A percentile compares a stretch with the other conserved stretches of the same genome.
Conservation (phyloP, 2,888 invertebrate genomes). For the Volucella inanis region DNA sequence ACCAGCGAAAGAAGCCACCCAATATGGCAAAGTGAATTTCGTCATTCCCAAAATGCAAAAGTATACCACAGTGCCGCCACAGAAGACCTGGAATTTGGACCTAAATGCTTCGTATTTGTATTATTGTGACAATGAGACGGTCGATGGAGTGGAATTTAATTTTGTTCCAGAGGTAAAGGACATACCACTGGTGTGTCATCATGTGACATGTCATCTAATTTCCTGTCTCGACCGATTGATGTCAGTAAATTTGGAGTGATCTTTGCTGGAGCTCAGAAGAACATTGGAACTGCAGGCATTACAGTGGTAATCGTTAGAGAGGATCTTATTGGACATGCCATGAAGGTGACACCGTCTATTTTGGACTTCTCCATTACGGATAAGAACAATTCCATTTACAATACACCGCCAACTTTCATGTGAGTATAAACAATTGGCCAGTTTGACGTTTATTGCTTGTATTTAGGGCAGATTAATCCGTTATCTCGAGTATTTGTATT, state of each 20-base stretch:
- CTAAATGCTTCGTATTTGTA: slow-evolving; percentile 97
- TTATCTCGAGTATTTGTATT: background rate
- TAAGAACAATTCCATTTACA: slow-evolving; percentile 94
- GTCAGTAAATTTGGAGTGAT: slow-evolving; percentile 97
- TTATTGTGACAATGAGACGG: slow-evolving; percentile 98
- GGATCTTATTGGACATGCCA: slow-evolving; percentile 92
- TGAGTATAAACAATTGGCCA: slow-evolving; percentile 83
- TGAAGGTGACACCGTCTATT: slow-evolving; percentile 91
- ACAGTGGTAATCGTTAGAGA: slow-evolving; percentile 95
- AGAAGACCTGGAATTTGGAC: slow-evolving; percentile 91
- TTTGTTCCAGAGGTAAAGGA: slow-evolving; percentile 91
- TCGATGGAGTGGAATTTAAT: slow-evolving; percentile 96
- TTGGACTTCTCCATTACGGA: slow-evolving; percentile 93
- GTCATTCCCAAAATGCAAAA: slow-evolving; percentile 90
- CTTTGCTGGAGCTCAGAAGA: slow-evolving; percentile 98
- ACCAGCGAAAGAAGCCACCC: slow-evolving; percentile 97
- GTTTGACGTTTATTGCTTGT: background rate
- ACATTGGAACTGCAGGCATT: slow-evolving; percentile 97
- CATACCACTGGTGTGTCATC: slow-evolving; percentile 98
- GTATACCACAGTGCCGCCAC: slow-evolving; percentile 90
- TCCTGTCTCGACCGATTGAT: slow-evolving; percentile 95
- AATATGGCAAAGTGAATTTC: slow-evolving; percentile 95
- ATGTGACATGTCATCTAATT: slow-evolving; percentile 99
- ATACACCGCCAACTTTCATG: slow-evolving; percentile 98
- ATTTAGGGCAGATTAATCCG: background rate